Percentiles rank a stretch among this genome's conserved stretches.
phyloP scores from a whole-genome alignment of 2,888 invertebrate genomes.

The Nasonovia ribisnigri region DNA sequence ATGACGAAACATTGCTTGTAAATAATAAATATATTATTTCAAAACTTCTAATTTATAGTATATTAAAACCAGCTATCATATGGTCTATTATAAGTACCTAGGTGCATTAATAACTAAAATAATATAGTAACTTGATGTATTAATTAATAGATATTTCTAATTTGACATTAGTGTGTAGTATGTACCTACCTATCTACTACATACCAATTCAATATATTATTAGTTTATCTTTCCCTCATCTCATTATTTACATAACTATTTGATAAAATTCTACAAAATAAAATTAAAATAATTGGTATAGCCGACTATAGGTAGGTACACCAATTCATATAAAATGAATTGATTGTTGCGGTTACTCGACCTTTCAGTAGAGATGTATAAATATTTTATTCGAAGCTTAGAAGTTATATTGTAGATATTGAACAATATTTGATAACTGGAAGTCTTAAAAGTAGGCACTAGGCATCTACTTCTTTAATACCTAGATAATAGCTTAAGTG shows the following conservation, averaged over 20 bases:
- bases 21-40: too few relatives aligned
- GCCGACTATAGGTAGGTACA: not conserved
- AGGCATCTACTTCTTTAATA: not conserved
- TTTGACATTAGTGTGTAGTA: not conserved
- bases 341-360: not conserved
- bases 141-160: not conserved
- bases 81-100: too few relatives aligned
- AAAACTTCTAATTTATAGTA: too few relatives aligned
- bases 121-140: too few relatives aligned
- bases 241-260: not conserved
- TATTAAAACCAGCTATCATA: too few relatives aligned
- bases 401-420: not conserved
- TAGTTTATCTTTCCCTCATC: not conserved
- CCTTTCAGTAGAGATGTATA: not conserved
- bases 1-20: not conserved
- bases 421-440: not conserved
- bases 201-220: not conserved
- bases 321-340: not conserved
- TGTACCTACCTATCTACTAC: not conserved
- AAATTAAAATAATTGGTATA: not conserved
- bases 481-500: not conserved
- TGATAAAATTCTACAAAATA: not conserved
- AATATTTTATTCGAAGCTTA: not conserved
- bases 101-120: too few relatives aligned
- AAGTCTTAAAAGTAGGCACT: not conserved